phyloP scores from a whole-genome alignment of 2,888 invertebrate genomes.

The Apantesis nais region DNA sequence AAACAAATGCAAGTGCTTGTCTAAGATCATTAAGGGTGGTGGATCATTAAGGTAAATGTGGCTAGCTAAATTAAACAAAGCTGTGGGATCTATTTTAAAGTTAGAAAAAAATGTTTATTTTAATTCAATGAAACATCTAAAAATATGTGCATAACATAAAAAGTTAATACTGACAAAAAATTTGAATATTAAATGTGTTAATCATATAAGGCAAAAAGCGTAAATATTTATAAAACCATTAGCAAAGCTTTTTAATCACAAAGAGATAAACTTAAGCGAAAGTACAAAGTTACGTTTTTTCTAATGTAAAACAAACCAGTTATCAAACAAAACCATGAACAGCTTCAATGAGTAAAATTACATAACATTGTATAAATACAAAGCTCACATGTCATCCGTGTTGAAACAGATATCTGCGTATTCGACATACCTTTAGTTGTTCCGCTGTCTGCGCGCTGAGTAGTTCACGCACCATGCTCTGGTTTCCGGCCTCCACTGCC shows the following conservation, averaged over 20 bases:
- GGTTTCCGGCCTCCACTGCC: conserved; percentile 97
- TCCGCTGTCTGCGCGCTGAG: conserved; percentile 94
- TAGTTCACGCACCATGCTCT: conserved; percentile 97
- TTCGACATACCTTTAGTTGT: conserved; percentile 90
- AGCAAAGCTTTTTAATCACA: conserved; percentile 4
- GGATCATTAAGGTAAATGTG: neutral
- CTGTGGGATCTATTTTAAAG: neutral
- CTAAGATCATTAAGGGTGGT: neutral
- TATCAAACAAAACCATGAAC: conserved; percentile 8
- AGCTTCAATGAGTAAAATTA: conserved; percentile 32
- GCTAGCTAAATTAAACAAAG: neutral
- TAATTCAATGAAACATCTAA: neutral
- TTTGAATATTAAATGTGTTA: neutral
- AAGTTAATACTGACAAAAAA: neutral
- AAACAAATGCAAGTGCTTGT: neutral
- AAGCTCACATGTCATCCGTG: conserved; percentile 13
- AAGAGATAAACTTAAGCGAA: neutral
- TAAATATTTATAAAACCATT: neutral
- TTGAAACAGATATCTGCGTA: conserved; percentile 15
- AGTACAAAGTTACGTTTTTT: neutral
- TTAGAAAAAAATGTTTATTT: neutral
- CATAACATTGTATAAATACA: conserved; percentile 23
- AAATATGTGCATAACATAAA: neutral
- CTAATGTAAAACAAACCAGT: neutral
- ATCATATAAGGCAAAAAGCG: conserved; percentile 2